Base-by-base conservation (phyloP, 2,888 invertebrate genomes). In the Deilephila porcellus region DNA sequence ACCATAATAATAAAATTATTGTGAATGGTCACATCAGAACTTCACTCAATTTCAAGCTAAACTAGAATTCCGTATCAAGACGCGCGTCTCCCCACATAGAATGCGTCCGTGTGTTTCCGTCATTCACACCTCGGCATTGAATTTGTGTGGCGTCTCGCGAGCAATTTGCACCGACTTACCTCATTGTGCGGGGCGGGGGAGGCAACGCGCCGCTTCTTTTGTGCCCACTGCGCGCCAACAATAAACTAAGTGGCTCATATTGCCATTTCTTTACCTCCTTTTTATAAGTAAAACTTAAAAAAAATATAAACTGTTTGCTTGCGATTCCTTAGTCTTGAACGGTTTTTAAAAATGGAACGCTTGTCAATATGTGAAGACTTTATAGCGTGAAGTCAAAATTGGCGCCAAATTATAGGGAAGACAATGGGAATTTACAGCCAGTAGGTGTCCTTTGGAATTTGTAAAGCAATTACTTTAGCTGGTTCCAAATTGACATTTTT, bases 71-170 rank as follows among this genome's bases (percentile, higher is more conserved):
- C 56, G 56, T n/a, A 56, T n/a, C 5, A n/a, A 56, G 25, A 71
- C 56, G 20, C 63, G 17, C 71, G 60, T 53, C n/a, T 14, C 59
- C 11, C 17, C 62, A 73, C 62, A 4, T 73, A 56, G 37, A 74
- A 71, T 73, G 34, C 34, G 1, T 7, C 80, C 88, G 87, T 91
- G 71, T 88, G 85, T 90, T 85, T 83, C 37, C 79, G 72, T 73
- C 72, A 17, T 67, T 86, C 82, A 86, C 89, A 89, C 89, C 90
- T 92, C 90, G 79, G 82, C 89, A 92, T 93, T 91, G 88, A 92
- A 91, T 93, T 92, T 90, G 83, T 86, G 85, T 82, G 82, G 80
- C 89, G 87, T 88, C 90, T 91, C 92, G 89, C 86, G 87, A 89
- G 88, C 86, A 89, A 90, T 90, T 90, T 87, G 87, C 88, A 88